phyloP scores from a whole-genome alignment of 2,888 invertebrate species.

The Catocala nupta region DNA sequence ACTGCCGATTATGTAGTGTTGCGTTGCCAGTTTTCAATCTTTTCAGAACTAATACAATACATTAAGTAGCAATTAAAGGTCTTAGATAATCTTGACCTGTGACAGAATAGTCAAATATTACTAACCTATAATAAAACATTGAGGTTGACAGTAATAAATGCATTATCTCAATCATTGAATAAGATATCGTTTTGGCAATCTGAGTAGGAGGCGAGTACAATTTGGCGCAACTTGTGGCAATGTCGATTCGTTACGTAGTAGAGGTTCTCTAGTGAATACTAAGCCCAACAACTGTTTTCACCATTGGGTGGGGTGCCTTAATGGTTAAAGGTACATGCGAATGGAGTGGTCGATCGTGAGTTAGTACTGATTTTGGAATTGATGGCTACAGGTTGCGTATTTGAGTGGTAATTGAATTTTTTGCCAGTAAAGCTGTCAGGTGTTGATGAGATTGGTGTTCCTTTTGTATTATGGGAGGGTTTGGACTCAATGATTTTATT shows the following conservation, averaged over 20 bases:
- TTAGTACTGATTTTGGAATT: slow-evolving; percentile 20
- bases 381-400: slow-evolving; percentile 9
- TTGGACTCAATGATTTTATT: neutral
- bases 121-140: too few species aligned
- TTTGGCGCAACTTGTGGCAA: neutral
- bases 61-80: too few species aligned
- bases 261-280: slow-evolving; percentile 1
- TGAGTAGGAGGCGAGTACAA: too few species aligned
- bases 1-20: too few species aligned
- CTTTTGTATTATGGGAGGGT: neutral
- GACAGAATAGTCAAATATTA: too few species aligned
- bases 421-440: neutral
- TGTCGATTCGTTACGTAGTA: neutral
- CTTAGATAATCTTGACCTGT: too few species aligned
- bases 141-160: too few species aligned
- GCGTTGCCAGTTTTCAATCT: too few species aligned
- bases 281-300: slow-evolving; percentile 13
- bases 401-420: slow-evolving; percentile 15
- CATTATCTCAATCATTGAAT: too few species aligned
- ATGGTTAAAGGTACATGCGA: slow-evolving; percentile 20
- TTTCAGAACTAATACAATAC: too few species aligned
- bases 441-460: slow-evolving; percentile 1
- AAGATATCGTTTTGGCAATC: too few species aligned
- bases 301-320: slow-evolving; percentile 31
- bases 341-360: slow-evolving; percentile 21